A percentile compares a stretch with the other conserved stretches of the same genome.
Conservation (phyloP, 2,797 vertebrate species). For the Tenualosa thibaudeaui region DNA sequence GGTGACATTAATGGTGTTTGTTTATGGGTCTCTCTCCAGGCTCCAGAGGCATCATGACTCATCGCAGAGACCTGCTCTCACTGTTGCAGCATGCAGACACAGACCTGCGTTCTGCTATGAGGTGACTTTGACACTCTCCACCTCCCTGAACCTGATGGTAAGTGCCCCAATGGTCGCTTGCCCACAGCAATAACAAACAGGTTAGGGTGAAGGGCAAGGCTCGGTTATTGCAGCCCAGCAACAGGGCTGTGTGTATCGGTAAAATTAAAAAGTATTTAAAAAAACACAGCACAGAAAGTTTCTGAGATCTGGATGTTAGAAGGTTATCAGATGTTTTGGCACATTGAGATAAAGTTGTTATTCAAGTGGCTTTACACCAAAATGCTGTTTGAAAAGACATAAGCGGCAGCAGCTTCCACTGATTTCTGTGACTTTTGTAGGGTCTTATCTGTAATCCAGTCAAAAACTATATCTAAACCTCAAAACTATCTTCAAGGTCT, state of each 20-base stretch:
- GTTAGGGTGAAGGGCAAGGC: neutral
- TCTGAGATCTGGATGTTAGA: neutral
- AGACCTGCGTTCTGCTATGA: constrained; percentile 1
- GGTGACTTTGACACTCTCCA: constrained; percentile 17
- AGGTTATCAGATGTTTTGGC: neutral
- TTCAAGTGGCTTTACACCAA: neutral
- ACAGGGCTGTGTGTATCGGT: neutral
- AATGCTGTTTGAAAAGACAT: neutral
- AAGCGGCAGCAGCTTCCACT: neutral
- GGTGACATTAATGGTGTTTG: constrained; percentile 7
- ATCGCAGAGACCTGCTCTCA: neutral
- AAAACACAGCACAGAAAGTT: neutral
- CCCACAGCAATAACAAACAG: neutral
- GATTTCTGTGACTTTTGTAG: neutral
- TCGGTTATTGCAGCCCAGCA: neutral
- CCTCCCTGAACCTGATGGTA: neutral
- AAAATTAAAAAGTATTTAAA: neutral
- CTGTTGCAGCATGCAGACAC: constrained; percentile 21
- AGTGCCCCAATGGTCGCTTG: neutral
- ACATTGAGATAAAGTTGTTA: neutral
- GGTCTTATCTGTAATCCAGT: neutral
- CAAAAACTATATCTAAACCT: neutral
- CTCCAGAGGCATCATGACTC: constrained; percentile 1
- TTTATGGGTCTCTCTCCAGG: neutral
- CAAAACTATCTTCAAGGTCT: neutral